Evolutionary conservation across 2,888 invertebrate species (phyloP).

Genomic region (Camptogramma bilineatum): DNA sequence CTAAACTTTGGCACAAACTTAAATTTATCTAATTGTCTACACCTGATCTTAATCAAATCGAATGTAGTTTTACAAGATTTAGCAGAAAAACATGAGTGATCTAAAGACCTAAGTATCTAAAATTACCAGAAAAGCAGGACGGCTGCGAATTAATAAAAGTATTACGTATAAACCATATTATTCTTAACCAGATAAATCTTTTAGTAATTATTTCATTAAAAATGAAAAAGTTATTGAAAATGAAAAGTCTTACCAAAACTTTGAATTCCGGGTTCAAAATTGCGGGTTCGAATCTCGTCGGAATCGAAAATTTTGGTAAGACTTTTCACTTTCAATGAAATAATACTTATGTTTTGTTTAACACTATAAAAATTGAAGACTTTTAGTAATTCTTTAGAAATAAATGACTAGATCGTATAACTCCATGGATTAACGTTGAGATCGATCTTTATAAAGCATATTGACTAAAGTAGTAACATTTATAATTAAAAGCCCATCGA

Average conservation of each 20-base stretch:
- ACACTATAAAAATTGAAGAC: too few relatives aligned
- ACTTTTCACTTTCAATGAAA: too few relatives aligned
- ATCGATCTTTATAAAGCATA: background rate
- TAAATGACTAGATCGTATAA: background rate
- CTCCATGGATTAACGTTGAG: background rate
- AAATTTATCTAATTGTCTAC: background rate
- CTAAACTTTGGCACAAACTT: background rate
- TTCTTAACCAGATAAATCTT: background rate
- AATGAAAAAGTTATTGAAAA: too few relatives aligned
- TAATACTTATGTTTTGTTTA: too few relatives aligned
- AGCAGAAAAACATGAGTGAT: background rate
- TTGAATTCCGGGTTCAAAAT: too few relatives aligned
- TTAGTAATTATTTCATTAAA: too few relatives aligned
- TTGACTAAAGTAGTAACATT: background rate
- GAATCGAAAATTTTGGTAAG: too few relatives aligned
- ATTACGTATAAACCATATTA: background rate
- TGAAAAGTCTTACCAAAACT: too few relatives aligned
- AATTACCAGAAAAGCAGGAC: conserved; percentile 7
- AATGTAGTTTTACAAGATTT: background rate
- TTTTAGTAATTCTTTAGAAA: conserved; percentile 1
- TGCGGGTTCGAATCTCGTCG: too few relatives aligned
- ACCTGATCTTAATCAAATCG: background rate
- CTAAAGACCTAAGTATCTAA: background rate
- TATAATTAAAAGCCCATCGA: conserved; percentile 50
- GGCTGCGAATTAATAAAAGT: conserved; percentile 9